Evolutionary conservation across 2,113 vertebrate genomes (phyloP).

Genomic region (Prochilodus magdalenae): DNA sequence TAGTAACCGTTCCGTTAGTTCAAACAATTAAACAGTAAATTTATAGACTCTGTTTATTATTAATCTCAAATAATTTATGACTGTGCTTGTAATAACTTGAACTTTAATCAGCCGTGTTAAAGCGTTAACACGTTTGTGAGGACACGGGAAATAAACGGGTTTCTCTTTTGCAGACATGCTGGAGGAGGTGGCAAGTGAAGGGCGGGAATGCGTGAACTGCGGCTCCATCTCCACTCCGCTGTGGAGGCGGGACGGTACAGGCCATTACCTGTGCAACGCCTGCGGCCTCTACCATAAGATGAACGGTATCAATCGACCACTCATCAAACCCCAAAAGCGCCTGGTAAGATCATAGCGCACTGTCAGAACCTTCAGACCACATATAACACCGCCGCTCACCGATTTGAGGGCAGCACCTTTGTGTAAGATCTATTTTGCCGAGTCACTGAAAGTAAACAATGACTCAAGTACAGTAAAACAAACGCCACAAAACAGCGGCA

Average conservation of each 20-base stretch:
- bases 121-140: no score
- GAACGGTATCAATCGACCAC: conserved; percentile 96
- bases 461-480: no score
- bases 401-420: no score
- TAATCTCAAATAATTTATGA: no score
- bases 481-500: no score
- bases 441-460: no score
- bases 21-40: no score
- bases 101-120: no score
- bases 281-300: conserved; percentile 98
- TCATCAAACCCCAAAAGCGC: conserved; percentile 93
- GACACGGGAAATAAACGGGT: not conserved
- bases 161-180: conserved; percentile 78
- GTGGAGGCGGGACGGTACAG: conserved; percentile 95
- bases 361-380: not conserved
- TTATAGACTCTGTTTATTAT: no score
- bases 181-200: conserved; percentile 87
- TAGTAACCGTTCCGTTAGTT: no score
- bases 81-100: no score
- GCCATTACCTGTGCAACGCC: conserved; percentile 97
- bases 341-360: conserved; percentile 80
- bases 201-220: conserved; percentile 96
- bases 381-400: not conserved
- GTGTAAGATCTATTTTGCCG: no score
- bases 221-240: conserved; percentile 96